Evolutionary conservation across 2,113 vertebrate species (phyloP).

Genomic region (Gnathonemus echidnorhynchus): DNA sequence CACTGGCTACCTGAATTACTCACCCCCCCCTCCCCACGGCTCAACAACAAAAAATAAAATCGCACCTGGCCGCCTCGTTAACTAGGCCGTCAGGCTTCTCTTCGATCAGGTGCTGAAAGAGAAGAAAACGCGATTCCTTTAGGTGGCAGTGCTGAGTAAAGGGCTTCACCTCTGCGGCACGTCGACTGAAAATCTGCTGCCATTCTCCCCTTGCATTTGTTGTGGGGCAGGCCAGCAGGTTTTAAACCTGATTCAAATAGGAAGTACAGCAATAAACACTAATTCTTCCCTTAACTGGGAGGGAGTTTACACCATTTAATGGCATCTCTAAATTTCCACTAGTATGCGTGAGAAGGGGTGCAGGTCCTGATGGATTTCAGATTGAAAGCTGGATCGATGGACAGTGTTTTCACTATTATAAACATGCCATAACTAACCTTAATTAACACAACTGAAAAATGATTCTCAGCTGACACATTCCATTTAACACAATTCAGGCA

Average conservation of each 20-base stretch:
- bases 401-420: not conserved
- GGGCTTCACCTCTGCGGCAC: not conserved
- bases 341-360: not conserved
- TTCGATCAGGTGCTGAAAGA: slow-evolving; percentile 76
- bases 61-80: slow-evolving; percentile 89
- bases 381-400: not conserved
- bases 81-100: slow-evolving; percentile 79
- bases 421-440: not conserved
- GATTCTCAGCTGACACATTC: not conserved
- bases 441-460: not conserved
- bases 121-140: slow-evolving; percentile 27
- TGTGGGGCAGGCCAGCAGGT: not conserved
- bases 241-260: not conserved
- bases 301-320: not conserved
- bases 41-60: not conserved
- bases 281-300: not conserved
- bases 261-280: not conserved
- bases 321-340: not conserved
- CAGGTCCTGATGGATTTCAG: not conserved
- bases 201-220: not conserved
- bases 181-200: not conserved
- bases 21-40: not conserved
- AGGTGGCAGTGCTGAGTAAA: not conserved
- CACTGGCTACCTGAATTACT: not conserved
- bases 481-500: not conserved